Conservation (phyloP, 2,113 vertebrate species). For the Colistium nudipinnis region DNA sequence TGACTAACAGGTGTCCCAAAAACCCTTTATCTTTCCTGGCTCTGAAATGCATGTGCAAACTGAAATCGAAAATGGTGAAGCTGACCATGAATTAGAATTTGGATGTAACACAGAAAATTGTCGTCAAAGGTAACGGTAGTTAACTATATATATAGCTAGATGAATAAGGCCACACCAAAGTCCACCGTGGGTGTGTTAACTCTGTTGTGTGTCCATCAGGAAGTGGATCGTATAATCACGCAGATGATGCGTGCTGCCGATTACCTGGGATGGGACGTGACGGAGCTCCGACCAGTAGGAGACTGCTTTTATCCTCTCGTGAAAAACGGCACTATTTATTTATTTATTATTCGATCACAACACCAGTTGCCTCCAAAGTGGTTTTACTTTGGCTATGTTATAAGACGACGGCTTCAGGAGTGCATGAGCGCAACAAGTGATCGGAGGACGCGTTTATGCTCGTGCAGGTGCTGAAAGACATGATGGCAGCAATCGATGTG, state of each 20-base stretch:
- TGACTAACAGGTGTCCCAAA: too few species aligned
- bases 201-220: constrained; percentile 75
- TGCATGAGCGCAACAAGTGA: neutral
- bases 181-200: neutral
- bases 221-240: constrained; percentile 91
- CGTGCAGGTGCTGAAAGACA: constrained; percentile 90
- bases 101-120: neutral
- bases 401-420: neutral
- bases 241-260: constrained; percentile 97
- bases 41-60: too few species aligned
- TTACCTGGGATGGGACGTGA: constrained; percentile 93
- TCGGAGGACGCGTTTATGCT: neutral
- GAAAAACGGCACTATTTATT: neutral
- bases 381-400: neutral
- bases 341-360: neutral
- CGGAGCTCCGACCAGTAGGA: constrained; percentile 91
- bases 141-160: neutral
- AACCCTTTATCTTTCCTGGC: too few species aligned
- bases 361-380: neutral
- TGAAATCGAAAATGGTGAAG: too few species aligned
- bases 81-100: neutral
- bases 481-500: constrained; percentile 91
- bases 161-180: neutral
- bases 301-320: neutral
- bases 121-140: neutral